Evolutionary conservation across 2,113 vertebrate species (phyloP).

Genomic region (Agelaius tricolor): DNA sequence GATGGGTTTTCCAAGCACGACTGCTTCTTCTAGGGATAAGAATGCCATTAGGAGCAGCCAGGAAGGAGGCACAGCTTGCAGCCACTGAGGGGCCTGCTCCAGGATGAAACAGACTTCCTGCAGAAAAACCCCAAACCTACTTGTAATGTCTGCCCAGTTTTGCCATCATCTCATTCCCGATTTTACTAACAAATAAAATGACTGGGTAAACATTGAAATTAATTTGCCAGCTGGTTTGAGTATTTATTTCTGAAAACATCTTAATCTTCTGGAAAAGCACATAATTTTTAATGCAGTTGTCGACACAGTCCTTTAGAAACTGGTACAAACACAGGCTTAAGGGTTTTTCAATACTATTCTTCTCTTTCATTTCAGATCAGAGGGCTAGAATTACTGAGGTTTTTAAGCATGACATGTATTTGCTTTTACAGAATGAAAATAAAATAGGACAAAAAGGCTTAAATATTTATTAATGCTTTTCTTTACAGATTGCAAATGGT

Average conservation of each 20-base stretch:
- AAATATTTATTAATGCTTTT: background rate
- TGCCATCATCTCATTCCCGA: background rate
- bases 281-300: conserved; percentile 16
- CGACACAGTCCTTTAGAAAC: background rate
- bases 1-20: conserved; percentile 19
- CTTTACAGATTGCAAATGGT: background rate
- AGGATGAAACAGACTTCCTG: background rate
- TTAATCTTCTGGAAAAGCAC: conserved; percentile 41
- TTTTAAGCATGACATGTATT: background rate
- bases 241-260: conserved; percentile 24
- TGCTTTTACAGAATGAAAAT: conserved; percentile 2
- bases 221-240: conserved; percentile 9
- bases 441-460: conserved; percentile 5
- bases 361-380: background rate
- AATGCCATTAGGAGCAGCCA: background rate
- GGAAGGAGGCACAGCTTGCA: background rate
- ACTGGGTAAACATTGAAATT: background rate
- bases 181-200: conserved; percentile 11
- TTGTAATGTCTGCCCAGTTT: background rate
- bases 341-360: background rate
- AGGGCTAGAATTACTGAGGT: background rate
- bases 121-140: background rate
- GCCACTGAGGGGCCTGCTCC: background rate
- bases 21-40: background rate
- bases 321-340: background rate